Percentiles rank a stretch among this genome's conserved stretches.
Evolutionary conservation across 1,140 invertebrate genomes (phyloP).

Genomic region (Lucilia cuprina): DNA sequence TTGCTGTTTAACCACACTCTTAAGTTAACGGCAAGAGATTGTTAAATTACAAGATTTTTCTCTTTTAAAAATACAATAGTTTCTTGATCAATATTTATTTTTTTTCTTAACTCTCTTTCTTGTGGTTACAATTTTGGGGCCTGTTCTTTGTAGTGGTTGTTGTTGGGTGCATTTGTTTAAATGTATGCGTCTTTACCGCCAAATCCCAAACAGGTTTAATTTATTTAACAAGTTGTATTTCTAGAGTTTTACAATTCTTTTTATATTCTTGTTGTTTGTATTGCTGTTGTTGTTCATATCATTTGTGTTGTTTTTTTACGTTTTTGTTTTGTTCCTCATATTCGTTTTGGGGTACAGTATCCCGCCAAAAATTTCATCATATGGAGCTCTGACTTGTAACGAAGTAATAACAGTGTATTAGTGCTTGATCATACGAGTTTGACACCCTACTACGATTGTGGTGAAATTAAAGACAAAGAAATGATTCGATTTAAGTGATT

Average conservation of each 20-base stretch:
- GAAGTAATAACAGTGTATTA: not conserved
- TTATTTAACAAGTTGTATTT: constrained; percentile 23
- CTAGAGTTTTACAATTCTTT: constrained; percentile 29
- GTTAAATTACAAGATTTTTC: too few species aligned
- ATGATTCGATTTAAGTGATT: too few species aligned
- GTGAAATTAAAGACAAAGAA: too few species aligned
- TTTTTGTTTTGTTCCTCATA: constrained; percentile 31
- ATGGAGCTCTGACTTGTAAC: not conserved
- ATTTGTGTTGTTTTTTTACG: constrained; percentile 16
- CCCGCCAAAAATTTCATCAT: constrained; percentile 35
- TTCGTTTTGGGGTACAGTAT: constrained; percentile 34
- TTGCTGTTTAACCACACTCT: too few species aligned
- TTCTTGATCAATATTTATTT: too few species aligned
- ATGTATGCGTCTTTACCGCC: constrained; percentile 18
- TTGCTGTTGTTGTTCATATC: constrained; percentile 6
- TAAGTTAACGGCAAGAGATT: too few species aligned
- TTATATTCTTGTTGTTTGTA: not conserved
- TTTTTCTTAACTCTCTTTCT: too few species aligned
- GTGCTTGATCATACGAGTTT: not conserved
- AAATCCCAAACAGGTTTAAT: constrained; percentile 28
- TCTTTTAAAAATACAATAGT: too few species aligned
- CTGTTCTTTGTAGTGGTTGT: too few species aligned
- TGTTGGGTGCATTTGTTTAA: too few species aligned
- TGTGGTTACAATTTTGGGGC: too few species aligned
- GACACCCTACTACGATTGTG: not conserved